Evolutionary conservation across 2,113 vertebrate species (phyloP), one percentile per base, ranked within the genome.

Genomic region (Eudorcas thomsonii): DNA sequence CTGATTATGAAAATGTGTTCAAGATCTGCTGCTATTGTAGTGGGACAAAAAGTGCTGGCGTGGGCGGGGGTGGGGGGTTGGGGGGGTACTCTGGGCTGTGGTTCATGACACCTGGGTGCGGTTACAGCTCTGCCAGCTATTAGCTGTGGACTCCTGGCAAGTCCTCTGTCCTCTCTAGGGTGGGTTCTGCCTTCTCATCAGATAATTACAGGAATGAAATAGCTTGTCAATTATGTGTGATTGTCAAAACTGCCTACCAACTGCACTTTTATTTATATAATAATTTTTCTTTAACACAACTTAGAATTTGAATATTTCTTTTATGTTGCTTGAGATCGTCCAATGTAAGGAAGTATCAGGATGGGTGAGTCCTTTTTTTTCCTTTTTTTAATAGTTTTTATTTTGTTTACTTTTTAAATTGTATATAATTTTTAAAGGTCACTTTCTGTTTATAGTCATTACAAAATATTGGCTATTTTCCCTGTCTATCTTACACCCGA

Each of bases 331-430:
- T 88, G 57, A 96, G 71, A 74, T 52, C 4, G 0, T 50, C 9
- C 15, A 14, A 2, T 3, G 2, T 15, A n/a, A 93, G 64, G 77
- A 52, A 55, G 7, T 26, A 28, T 11, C 6, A 25, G 36, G 16
- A 30, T 3, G 16, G 52, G 4, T 13, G 45, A 80, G 10, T 39
- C 52, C 2, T 43, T 54, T 36, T n/a, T 52, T 12, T 52, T 2
- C 33, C 2, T 19, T 28, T 62, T 3, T 33, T 30, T 0, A 2
- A 14, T 12, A 21, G 5, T 13, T n/a, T 50, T 52, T n/a, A 21
- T 81, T 80, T 33, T 36, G 54, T 82, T 82, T 5, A 54, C 12
- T 14, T 54, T 54, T 54, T 2, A 77, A 43, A 77, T 77, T 77
- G 39, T 23, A 82, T n/a, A 14, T 14, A 8, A 4, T 33, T 82